A percentile compares a stretch with the other conserved stretches of the same genome.
Conservation (phyloP, 2,888 invertebrate species). For the Polymixis lichenea region DNA sequence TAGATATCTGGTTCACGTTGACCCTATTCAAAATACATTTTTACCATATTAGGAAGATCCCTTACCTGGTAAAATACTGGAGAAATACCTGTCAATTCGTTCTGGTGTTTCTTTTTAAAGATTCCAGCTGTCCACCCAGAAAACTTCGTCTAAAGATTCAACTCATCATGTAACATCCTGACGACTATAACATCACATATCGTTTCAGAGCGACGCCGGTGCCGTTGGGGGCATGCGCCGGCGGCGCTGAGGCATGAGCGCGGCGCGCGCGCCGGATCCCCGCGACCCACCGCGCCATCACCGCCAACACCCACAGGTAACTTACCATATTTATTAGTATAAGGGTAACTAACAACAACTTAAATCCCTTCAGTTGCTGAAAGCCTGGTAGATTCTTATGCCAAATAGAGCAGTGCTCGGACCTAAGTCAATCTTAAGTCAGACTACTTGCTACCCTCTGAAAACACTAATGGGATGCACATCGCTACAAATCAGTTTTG, state of each 20-base stretch:
- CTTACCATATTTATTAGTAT: neutral
- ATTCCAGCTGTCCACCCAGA: neutral
- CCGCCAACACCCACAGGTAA: constrained; percentile 85
- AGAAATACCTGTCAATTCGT: neutral
- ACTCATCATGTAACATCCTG: neutral
- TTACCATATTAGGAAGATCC: no score
- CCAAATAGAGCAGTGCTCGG: neutral
- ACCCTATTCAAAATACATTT: neutral
- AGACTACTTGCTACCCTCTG: neutral
- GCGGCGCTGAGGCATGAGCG: constrained; percentile 88
- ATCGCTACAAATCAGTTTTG: neutral
- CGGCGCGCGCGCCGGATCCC: constrained; percentile 88
- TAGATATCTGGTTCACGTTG: neutral
- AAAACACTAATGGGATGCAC: neutral
- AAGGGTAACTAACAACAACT: neutral
- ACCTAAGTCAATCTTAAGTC: neutral
- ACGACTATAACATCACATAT: neutral
- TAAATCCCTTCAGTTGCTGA: constrained; percentile 3
- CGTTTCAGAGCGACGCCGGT: constrained; percentile 77
- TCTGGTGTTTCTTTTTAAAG: neutral
- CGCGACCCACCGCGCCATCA: constrained; percentile 87
- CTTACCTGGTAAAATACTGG: neutral
- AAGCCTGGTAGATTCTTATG: neutral
- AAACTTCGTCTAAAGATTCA: neutral
- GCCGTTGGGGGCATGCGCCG: constrained; percentile 83